Conservation (phyloP, 2,797 vertebrate genomes). For the Microctenopoma steveboyesi region DNA sequence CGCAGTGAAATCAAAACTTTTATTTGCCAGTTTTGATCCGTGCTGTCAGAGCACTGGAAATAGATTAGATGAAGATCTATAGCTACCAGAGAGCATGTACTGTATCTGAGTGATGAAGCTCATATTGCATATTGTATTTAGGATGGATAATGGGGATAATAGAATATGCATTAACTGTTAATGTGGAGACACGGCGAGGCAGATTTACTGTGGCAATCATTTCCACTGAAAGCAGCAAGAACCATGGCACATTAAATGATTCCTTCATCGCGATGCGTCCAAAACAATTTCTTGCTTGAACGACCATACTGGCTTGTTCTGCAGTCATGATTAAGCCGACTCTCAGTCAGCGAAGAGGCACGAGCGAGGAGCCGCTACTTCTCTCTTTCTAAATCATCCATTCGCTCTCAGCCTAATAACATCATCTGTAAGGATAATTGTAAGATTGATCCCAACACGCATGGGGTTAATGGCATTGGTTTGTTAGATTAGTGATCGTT, state of each 20-base stretch:
- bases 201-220: slow-evolving; percentile 66
- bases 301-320: slow-evolving; percentile 71
- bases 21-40: slow-evolving; percentile 39
- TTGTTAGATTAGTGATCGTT: slow-evolving; percentile 55
- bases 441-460: slow-evolving; percentile 63
- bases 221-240: slow-evolving; percentile 60
- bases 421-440: slow-evolving; percentile 68
- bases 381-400: slow-evolving; percentile 28
- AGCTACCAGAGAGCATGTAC: neutral
- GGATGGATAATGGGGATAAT: slow-evolving; percentile 58
- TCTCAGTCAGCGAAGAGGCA: slow-evolving; percentile 48
- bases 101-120: slow-evolving; percentile 34
- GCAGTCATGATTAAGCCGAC: slow-evolving; percentile 70
- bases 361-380: slow-evolving; percentile 11
- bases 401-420: slow-evolving; percentile 55
- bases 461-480: slow-evolving; percentile 57
- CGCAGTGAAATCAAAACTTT: slow-evolving; percentile 34
- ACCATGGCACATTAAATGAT: slow-evolving; percentile 70
- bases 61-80: slow-evolving; percentile 22
- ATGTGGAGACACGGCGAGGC: slow-evolving; percentile 56
- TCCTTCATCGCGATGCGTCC: slow-evolving; percentile 69
- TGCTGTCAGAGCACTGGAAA: slow-evolving; percentile 12
- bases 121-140: slow-evolving; percentile 41
- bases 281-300: slow-evolving; percentile 83
- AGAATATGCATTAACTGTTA: slow-evolving; percentile 64